Percentiles rank a stretch among this genome's conserved stretches.
phyloP scores from a whole-genome alignment of 2,113 vertebrate species.

The Microtus montanus region DNA sequence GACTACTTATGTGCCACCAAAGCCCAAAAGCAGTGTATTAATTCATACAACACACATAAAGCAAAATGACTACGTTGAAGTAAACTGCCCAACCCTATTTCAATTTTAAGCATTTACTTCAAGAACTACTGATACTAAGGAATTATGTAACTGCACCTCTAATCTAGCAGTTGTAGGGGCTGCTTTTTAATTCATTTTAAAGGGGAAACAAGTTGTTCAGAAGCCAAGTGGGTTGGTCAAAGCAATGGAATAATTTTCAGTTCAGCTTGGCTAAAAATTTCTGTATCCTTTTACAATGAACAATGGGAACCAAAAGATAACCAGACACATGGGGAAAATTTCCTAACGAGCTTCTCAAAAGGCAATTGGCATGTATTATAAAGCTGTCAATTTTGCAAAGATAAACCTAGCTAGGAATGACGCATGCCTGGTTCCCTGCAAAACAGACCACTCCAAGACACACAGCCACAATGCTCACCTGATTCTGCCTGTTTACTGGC shows the following conservation, averaged over 20 bases:
- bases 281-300: slow-evolving; percentile 13
- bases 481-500: slow-evolving; percentile 79
- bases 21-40: background rate
- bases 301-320: slow-evolving; percentile 34
- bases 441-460: background rate
- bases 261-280: background rate
- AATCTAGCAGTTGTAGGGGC: slow-evolving; percentile 27
- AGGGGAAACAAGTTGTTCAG: slow-evolving; percentile 51
- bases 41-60: slow-evolving; percentile 5
- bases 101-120: slow-evolving; percentile 39
- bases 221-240: slow-evolving; percentile 32
- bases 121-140: background rate
- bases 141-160: slow-evolving; percentile 6
- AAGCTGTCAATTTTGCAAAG: slow-evolving; percentile 35
- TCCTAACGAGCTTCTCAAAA: background rate
- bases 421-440: background rate
- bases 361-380: background rate
- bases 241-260: slow-evolving; percentile 46
- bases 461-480: slow-evolving; percentile 84
- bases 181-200: slow-evolving; percentile 33
- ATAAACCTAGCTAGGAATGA: background rate
- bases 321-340: background rate
- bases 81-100: background rate
- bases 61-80: background rate
- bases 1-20: background rate